A percentile compares a stretch with the other conserved stretches of the same genome.
phyloP scores from a whole-genome alignment of 2,888 invertebrate species.

The Drosophila hamatofila region DNA sequence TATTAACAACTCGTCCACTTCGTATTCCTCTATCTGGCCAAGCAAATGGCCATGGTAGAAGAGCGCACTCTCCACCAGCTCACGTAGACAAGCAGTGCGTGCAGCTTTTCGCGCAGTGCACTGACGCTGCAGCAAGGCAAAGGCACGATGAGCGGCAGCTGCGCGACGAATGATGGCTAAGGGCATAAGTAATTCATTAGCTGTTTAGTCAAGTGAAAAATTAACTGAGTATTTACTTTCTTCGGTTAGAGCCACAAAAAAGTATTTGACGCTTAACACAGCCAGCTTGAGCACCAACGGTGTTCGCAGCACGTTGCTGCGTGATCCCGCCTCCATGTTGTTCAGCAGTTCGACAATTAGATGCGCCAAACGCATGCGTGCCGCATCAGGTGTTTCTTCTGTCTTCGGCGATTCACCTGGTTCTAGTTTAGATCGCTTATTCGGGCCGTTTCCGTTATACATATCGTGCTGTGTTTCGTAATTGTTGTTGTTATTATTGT shows the following conservation, averaged over 20 bases:
- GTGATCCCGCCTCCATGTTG: constrained; percentile 88
- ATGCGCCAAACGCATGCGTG: constrained; percentile 84
- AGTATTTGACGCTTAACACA: constrained; percentile 90
- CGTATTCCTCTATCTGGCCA: constrained; percentile 88
- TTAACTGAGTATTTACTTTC: constrained; percentile 86
- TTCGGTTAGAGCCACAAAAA: constrained; percentile 90
- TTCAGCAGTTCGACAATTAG: constrained; percentile 88
- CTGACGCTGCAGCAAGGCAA: constrained; percentile 88
- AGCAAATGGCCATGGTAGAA: constrained; percentile 90
- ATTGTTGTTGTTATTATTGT: constrained; percentile 63
- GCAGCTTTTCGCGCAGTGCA: constrained; percentile 88
- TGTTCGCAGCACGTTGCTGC: constrained; percentile 87
- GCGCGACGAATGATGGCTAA: constrained; percentile 88
- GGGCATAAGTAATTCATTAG: background rate
- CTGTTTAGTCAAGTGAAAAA: background rate
- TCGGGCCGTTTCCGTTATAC: constrained; percentile 37
- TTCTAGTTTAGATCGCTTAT: constrained; percentile 57
- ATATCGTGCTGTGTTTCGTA: constrained; percentile 32
- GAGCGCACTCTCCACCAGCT: constrained; percentile 90
- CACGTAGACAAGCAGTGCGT: constrained; percentile 90
- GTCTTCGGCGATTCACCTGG: constrained; percentile 13
- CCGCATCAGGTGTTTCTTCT: constrained; percentile 53
- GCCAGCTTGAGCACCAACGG: constrained; percentile 88
- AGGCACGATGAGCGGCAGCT: constrained; percentile 88
- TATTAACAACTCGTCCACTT: constrained; percentile 83